These are phyloP conservation scores for Phaonia tiefii DNA, from an alignment of 2,888 invertebrate species.

Conservation along the genomic window DNA sequence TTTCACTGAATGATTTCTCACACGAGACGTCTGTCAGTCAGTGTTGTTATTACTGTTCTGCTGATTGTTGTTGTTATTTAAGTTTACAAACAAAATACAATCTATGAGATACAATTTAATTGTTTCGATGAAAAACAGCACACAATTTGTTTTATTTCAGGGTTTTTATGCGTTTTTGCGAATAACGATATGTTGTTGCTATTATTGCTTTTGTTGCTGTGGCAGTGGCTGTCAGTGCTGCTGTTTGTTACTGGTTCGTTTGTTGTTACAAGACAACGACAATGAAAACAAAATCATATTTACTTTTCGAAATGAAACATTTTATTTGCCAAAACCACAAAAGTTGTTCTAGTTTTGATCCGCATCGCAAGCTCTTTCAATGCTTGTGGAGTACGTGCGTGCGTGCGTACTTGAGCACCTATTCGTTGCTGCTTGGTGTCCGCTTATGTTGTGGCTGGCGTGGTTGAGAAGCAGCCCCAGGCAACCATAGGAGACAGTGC, in stretches of 20 bases:
- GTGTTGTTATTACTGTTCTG: no score
- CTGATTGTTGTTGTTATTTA: conserved; percentile 35
- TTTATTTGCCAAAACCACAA: conserved; percentile 60
- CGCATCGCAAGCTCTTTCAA: conserved; percentile 52
- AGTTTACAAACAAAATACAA: conserved; percentile 35
- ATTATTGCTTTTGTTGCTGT: conserved; percentile 8
- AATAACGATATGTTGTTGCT: background rate
- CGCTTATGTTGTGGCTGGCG: conserved; percentile 2
- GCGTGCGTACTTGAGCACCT: background rate
- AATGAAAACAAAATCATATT: conserved; percentile 42
- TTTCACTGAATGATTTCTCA: conserved; percentile 2
- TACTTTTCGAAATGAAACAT: conserved; percentile 43
- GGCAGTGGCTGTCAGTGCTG: conserved; percentile 48
- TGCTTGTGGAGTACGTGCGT: conserved; percentile 37
- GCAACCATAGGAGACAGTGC: no score
- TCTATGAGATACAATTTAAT: conserved; percentile 32
- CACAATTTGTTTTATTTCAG: conserved; percentile 62
- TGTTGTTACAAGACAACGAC: background rate
- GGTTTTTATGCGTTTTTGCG: conserved; percentile 61
- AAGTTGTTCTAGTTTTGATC: conserved; percentile 66
- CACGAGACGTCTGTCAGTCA: conserved; percentile 13
- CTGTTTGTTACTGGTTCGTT: conserved; percentile 40
- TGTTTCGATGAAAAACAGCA: conserved; percentile 12
- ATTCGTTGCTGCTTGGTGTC: background rate
- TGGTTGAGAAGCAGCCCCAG: no score